Evolutionary conservation across 2,888 invertebrate genomes (phyloP).

Genomic region (Ceraclea dissimilis): DNA sequence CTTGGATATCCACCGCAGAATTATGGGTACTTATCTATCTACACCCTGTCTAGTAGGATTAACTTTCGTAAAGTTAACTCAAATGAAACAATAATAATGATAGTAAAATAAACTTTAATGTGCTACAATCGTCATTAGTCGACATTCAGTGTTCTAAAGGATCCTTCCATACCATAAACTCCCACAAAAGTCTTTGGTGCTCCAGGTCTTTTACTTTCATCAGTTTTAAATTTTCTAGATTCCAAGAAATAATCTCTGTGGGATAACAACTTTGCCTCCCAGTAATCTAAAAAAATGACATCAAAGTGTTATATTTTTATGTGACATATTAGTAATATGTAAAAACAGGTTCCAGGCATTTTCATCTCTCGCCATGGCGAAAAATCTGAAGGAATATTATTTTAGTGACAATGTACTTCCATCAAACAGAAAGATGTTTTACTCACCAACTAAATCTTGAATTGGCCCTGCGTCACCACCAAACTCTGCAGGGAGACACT

Average conservation of each 20-base stretch:
- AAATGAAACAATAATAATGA: no score
- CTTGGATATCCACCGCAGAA: no score
- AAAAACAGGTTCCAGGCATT: not conserved
- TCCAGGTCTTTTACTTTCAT: conserved; percentile 35
- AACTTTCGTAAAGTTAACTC: no score
- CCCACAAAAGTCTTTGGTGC: not conserved
- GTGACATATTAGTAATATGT: not conserved
- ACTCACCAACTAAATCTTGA: conserved; percentile 30
- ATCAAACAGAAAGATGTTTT: no score
- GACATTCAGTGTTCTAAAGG: not conserved
- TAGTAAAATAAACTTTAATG: no score
- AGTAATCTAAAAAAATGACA: conserved; percentile 35
- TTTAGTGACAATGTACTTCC: no score
- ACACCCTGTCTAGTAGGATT: no score
- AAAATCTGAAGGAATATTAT: no score
- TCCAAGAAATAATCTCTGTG: conserved; percentile 46
- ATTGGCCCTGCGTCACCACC: conserved; percentile 48
- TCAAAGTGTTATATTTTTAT: no score
- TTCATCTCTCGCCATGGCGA: not conserved
- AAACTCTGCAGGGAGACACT: conserved; percentile 48
- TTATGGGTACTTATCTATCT: no score
- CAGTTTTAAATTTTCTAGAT: conserved; percentile 42
- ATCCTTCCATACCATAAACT: not conserved
- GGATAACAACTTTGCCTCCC: conserved; percentile 44
- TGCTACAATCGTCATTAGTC: no score